phyloP scores from a whole-genome alignment of 2,888 invertebrate genomes.

The Synergus umbraculus region DNA sequence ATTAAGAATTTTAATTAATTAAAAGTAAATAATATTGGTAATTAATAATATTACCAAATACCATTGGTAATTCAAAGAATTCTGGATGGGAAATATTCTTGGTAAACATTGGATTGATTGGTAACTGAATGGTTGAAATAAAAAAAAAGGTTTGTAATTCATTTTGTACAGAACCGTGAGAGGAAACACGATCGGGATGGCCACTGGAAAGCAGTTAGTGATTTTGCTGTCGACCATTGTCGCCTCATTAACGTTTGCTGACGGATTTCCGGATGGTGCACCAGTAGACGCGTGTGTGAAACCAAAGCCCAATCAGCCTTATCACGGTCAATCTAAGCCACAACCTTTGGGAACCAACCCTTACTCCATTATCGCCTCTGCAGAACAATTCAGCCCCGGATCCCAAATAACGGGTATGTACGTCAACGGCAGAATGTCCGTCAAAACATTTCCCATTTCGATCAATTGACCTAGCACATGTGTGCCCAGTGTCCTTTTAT shows the following conservation, averaged over 20 bases:
- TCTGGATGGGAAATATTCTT: neutral
- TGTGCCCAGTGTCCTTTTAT: neutral
- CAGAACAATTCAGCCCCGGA: conserved; percentile 83
- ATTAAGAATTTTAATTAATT: neutral
- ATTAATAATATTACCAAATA: too few species aligned
- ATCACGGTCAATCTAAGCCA: conserved; percentile 86
- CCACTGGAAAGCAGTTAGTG: conserved; percentile 43
- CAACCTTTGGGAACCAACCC: conserved; percentile 83
- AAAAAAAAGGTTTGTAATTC: neutral
- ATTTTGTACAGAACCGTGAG: conserved; percentile 34
- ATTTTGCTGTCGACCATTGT: conserved; percentile 55
- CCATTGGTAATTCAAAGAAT: neutral
- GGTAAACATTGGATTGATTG: neutral
- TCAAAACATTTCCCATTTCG: neutral
- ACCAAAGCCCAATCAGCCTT: conserved; percentile 85
- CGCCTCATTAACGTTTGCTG: conserved; percentile 59
- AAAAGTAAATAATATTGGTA: neutral
- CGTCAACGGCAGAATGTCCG: neutral
- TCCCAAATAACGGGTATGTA: conserved; percentile 83
- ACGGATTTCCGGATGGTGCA: conserved; percentile 88
- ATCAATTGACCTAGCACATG: neutral
- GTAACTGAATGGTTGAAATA: neutral
- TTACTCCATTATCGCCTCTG: conserved; percentile 84
- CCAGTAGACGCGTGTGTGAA: conserved; percentile 90
- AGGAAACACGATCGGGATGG: conserved; percentile 47